phyloP scores from a whole-genome alignment of 1,140 invertebrate species.

The Drosophila auraria region DNA sequence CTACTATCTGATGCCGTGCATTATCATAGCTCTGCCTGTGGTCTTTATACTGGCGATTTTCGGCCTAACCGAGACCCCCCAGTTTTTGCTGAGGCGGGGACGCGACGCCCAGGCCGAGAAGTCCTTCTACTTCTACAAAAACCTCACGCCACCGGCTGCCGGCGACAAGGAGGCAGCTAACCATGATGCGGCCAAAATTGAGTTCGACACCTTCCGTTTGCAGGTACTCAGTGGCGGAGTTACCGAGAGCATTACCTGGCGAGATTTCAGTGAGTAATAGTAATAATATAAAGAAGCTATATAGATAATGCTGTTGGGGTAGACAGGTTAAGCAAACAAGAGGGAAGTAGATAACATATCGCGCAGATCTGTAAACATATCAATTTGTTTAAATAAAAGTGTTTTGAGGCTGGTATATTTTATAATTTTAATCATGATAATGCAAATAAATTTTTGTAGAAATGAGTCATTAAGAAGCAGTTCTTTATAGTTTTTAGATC shows the following conservation, averaged over 20 bases:
- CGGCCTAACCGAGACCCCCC: constrained; percentile 61
- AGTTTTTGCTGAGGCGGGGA: constrained; percentile 54
- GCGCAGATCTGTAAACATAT: background rate
- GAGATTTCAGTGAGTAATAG: constrained; percentile 64
- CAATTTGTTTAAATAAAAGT: background rate
- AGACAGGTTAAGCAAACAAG: background rate
- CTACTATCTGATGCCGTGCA: constrained; percentile 69
- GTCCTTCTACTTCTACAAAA: constrained; percentile 73
- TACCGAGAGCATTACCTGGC: constrained; percentile 40
- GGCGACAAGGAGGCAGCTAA: constrained; percentile 49
- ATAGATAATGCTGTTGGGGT: background rate
- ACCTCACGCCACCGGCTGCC: constrained; percentile 22
- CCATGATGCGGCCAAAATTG: constrained; percentile 54
- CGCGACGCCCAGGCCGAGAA: constrained; percentile 53
- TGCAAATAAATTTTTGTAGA: background rate
- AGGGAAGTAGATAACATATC: constrained; percentile 4
- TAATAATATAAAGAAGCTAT: background rate
- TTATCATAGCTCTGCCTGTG: constrained; percentile 52
- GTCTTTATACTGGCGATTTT: constrained; percentile 61
- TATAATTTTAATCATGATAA: background rate
- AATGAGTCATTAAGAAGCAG: background rate
- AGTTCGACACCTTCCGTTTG: constrained; percentile 68
- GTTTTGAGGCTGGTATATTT: background rate
- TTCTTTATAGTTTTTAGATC: background rate
- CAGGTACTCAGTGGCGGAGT: constrained; percentile 67